phyloP scores from a whole-genome alignment of 2,888 invertebrate genomes.

The Choristoneura rosaceana region DNA sequence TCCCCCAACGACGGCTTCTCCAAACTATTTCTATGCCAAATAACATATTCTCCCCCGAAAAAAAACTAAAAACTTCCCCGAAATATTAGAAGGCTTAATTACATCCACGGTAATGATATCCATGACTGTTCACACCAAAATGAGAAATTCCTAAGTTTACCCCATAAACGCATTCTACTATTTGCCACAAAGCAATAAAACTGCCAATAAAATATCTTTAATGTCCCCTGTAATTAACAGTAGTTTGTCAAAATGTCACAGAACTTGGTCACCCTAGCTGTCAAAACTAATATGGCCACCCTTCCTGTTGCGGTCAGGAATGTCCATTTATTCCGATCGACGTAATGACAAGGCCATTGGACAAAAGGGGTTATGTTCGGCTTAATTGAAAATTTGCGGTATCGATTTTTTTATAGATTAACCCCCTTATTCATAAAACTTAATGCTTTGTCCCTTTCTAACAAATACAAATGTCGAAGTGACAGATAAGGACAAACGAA shows the following conservation, averaged over 20 bases:
- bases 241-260: constrained; percentile 22
- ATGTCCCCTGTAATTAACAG: constrained; percentile 26
- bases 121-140: not conserved
- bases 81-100: too few species aligned
- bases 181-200: constrained; percentile 20
- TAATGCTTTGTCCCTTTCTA: too few species aligned
- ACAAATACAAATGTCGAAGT: too few species aligned
- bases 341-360: constrained; percentile 29
- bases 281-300: constrained; percentile 34
- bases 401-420: not conserved
- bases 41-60: too few species aligned
- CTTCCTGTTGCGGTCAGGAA: constrained; percentile 34
- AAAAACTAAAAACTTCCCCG: too few species aligned
- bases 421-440: too few species aligned
- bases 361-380: constrained; percentile 27
- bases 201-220: constrained; percentile 27
- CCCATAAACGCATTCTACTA: not conserved
- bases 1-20: too few species aligned
- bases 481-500: too few species aligned
- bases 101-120: too few species aligned
- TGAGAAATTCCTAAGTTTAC: not conserved
- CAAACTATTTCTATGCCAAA: too few species aligned
- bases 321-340: constrained; percentile 34
- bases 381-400: constrained; percentile 22
- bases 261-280: constrained; percentile 26